These are phyloP conservation scores for Pharmacophagus antenor DNA, from an alignment of 2,888 invertebrate species.

Conservation along the genomic window DNA sequence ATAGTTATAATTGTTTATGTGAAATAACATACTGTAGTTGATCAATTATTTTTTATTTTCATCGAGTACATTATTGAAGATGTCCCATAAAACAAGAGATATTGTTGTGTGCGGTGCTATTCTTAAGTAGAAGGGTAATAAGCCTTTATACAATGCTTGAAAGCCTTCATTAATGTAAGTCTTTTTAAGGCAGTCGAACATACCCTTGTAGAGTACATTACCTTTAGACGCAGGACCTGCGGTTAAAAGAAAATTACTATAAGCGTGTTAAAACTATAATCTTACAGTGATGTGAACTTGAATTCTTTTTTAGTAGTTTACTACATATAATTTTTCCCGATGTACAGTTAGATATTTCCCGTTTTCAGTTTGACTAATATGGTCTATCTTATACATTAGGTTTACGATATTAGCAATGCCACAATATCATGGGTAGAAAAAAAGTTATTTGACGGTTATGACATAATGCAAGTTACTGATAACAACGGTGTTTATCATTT, in stretches of 20 bases:
- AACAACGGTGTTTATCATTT: no score
- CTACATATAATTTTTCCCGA: not conserved
- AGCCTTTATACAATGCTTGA: constrained; percentile 89
- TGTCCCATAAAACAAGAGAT: constrained; percentile 89
- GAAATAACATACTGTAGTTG: not conserved
- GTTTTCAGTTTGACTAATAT: no score
- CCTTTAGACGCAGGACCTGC: constrained; percentile 82
- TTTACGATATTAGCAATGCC: no score
- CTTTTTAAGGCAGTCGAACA: constrained; percentile 88
- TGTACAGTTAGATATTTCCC: no score
- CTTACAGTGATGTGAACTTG: no score
- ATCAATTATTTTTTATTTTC: constrained; percentile 45
- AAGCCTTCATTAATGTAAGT: constrained; percentile 89
- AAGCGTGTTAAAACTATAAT: no score
- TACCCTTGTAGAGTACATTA: constrained; percentile 85
- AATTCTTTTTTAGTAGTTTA: not conserved
- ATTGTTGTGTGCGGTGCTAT: constrained; percentile 90
- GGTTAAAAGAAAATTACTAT: constrained; percentile 34
- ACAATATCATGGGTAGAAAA: no score
- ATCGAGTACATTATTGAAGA: constrained; percentile 61
- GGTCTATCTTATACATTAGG: no score
- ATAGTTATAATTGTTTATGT: not conserved
- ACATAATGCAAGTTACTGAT: no score
- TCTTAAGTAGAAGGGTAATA: constrained; percentile 87
- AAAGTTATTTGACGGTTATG: no score